Conservation (phyloP, 2,797 vertebrate species). For the Acanthurus lineatus region DNA sequence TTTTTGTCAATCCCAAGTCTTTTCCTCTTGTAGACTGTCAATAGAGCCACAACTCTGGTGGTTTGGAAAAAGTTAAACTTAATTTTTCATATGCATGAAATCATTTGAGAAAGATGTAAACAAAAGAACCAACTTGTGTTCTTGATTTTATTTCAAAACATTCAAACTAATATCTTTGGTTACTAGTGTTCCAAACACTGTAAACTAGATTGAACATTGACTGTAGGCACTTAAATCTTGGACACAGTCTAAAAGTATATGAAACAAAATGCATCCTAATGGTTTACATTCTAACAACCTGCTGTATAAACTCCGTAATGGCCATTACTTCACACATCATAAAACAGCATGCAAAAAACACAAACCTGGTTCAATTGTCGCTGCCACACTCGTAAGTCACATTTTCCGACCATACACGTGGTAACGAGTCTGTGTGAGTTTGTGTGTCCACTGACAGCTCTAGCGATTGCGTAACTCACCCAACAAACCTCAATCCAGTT, state of each 20-base stretch:
- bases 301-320: not conserved
- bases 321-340: conserved; percentile 8
- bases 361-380: conserved; percentile 33
- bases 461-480: conserved; percentile 58
- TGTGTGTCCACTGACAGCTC: conserved; percentile 59
- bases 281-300: not conserved
- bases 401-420: conserved; percentile 65
- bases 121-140: not conserved
- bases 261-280: not conserved
- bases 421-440: conserved; percentile 19
- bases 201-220: not conserved
- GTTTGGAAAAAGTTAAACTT: no score
- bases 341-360: conserved; percentile 46
- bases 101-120: no score
- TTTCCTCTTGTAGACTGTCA: no score
- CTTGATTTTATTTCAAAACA: not conserved
- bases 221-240: not conserved
- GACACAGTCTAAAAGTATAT: not conserved
- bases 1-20: no score
- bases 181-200: not conserved
- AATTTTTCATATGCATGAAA: no score
- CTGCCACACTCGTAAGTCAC: conserved; percentile 42
- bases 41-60: no score
- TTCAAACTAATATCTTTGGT: not conserved
- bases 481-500: conserved; percentile 44